A percentile compares a stretch with the other conserved stretches of the same genome.
Conservation (phyloP, 2,113 vertebrate species). For the Elgaria multicarinata region DNA sequence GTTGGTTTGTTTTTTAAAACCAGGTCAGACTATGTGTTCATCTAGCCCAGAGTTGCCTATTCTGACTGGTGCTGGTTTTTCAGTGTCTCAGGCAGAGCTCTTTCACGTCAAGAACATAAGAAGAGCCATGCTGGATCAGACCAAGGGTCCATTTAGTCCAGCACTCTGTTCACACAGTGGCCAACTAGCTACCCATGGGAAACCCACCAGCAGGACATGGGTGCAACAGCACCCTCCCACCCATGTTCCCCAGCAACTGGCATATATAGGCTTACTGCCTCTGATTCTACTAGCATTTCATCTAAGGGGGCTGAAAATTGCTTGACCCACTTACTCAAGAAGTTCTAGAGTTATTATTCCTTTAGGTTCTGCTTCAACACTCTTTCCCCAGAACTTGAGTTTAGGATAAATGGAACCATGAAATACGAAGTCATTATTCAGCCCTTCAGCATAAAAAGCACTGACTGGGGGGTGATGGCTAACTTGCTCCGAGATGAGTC, state of each 20-base stretch:
- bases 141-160: no score
- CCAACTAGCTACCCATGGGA: no score
- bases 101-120: no score
- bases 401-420: slow-evolving; percentile 98
- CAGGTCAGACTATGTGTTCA: no score
- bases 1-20: no score
- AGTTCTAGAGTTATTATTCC: slow-evolving; percentile 97
- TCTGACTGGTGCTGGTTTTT: background rate
- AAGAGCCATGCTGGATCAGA: no score
- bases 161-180: no score
- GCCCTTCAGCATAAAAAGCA: slow-evolving; percentile 95
- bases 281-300: background rate
- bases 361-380: slow-evolving; percentile 96
- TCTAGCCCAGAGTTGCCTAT: background rate
- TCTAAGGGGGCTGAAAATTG: background rate
- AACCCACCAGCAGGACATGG: no score
- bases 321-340: slow-evolving; percentile 85
- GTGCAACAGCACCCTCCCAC: no score
- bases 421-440: slow-evolving; percentile 93
- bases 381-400: slow-evolving; percentile 99
- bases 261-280: no score
- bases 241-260: no score
- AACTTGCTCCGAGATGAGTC: slow-evolving; percentile 96
- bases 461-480: slow-evolving; percentile 98
- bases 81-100: background rate